Evolutionary conservation across 2,888 invertebrate genomes (phyloP).

Genomic region (Ligdia adustata): DNA sequence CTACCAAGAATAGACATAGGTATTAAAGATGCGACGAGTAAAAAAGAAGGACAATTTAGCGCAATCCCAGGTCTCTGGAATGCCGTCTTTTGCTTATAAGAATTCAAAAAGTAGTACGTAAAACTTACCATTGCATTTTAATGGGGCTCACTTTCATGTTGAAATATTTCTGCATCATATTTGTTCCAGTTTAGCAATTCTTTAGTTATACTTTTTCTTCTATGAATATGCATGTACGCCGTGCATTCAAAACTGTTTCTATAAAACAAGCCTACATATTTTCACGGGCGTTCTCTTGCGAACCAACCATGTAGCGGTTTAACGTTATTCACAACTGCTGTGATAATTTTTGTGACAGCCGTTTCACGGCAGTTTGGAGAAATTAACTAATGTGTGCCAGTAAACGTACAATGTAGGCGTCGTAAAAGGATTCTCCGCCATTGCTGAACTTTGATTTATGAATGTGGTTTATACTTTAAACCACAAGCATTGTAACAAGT

Average conservation of each 20-base stretch:
- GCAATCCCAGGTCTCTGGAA: constrained; percentile 29
- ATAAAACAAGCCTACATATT: constrained; percentile 31
- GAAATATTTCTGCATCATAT: constrained; percentile 26
- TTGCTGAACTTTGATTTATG: constrained; percentile 9
- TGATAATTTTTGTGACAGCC: constrained; percentile 29
- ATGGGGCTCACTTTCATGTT: constrained; percentile 24
- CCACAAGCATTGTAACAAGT: no score
- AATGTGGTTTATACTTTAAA: constrained; percentile 3
- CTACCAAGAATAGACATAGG: constrained; percentile 26
- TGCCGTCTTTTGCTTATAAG: constrained; percentile 30
- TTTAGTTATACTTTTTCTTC: constrained; percentile 33
- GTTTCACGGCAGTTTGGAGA: constrained; percentile 27
- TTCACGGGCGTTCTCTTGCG: constrained; percentile 27
- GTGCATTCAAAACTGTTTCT: constrained; percentile 31
- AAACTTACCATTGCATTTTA: constrained; percentile 17
- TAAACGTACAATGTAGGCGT: constrained; percentile 13
- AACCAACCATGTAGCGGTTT: constrained; percentile 31
- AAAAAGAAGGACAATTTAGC: constrained; percentile 30
- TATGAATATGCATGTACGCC: constrained; percentile 34
- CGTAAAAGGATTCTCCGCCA: constrained; percentile 3
- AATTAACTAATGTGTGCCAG: constrained; percentile 9
- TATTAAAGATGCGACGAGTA: constrained; percentile 28
- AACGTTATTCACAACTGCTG: constrained; percentile 23
- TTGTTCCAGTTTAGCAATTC: constrained; percentile 30
- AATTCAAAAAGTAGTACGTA: constrained; percentile 28